Conservation (phyloP, 2,797 vertebrate species). For the Petrocephalus schoutedeni region DNA sequence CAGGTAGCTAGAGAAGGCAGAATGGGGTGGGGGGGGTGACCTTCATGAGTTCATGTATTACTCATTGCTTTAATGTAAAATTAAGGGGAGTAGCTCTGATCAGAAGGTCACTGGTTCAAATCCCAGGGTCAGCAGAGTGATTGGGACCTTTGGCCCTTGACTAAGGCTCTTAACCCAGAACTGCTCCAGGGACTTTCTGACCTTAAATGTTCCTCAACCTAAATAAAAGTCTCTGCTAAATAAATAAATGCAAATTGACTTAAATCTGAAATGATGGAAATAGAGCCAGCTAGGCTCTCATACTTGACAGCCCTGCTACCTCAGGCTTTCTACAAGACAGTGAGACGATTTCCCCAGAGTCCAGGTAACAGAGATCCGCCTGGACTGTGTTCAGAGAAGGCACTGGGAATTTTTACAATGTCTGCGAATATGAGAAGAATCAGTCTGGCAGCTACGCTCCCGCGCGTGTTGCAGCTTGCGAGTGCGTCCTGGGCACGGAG, state of each 20-base stretch:
- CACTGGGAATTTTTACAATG: conserved; percentile 36
- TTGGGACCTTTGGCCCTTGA: not conserved
- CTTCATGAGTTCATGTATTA: not conserved
- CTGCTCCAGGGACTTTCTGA: not conserved
- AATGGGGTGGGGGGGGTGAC: not conserved
- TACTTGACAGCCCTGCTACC: not conserved
- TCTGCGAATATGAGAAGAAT: not conserved
- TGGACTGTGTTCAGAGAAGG: no score
- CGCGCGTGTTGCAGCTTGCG: not conserved
- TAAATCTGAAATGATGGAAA: not conserved
- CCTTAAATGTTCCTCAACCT: not conserved
- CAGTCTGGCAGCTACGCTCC: not conserved
- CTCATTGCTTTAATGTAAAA: not conserved
- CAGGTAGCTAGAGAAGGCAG: not conserved
- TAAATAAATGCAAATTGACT: not conserved
- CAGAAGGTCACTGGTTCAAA: not conserved
- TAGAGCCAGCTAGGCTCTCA: not conserved
- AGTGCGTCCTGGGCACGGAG: not conserved
- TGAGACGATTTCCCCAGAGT: not conserved
- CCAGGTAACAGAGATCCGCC: not conserved
- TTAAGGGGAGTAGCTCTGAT: not conserved
- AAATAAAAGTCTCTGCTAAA: not conserved
- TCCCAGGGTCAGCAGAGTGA: not conserved
- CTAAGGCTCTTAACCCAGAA: not conserved
- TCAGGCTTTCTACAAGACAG: not conserved